Conservation (phyloP, 2,113 vertebrate genomes). For the Cathartes aura region DNA sequence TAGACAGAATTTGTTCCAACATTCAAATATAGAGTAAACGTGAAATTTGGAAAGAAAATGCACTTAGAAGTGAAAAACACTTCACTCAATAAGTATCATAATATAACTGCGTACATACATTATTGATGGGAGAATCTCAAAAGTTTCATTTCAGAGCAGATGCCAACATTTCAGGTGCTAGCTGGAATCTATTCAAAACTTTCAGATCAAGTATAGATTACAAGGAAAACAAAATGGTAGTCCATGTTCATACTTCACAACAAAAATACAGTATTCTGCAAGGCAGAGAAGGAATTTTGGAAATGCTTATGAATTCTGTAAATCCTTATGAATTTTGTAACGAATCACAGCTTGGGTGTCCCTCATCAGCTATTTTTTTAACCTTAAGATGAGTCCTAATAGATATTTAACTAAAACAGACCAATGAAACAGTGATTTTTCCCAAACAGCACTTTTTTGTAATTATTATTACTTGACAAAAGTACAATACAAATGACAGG, state of each 20-base stretch:
- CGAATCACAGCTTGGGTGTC: neutral
- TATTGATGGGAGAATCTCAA: neutral
- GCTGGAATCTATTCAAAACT: neutral
- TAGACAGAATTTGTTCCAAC: conserved; percentile 1
- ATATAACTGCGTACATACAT: neutral
- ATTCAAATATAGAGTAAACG: neutral
- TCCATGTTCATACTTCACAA: neutral
- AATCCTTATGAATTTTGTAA: neutral
- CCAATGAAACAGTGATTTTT: neutral
- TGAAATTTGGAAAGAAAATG: neutral
- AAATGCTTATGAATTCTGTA: neutral
- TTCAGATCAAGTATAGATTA: neutral
- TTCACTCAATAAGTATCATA: neutral
- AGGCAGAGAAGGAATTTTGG: neutral
- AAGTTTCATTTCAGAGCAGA: neutral
- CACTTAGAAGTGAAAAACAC: neutral
- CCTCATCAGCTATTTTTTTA: neutral
- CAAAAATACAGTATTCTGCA: neutral
- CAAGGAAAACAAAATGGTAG: neutral
- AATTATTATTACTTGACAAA: neutral
- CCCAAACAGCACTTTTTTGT: neutral
- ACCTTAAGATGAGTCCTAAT: neutral
- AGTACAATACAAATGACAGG: neutral
- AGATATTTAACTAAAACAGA: neutral
- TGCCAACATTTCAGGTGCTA: neutral